These are phyloP conservation scores for Acleris holmiana DNA, from an alignment of 2,888 invertebrate genomes.

Conservation along the genomic window DNA sequence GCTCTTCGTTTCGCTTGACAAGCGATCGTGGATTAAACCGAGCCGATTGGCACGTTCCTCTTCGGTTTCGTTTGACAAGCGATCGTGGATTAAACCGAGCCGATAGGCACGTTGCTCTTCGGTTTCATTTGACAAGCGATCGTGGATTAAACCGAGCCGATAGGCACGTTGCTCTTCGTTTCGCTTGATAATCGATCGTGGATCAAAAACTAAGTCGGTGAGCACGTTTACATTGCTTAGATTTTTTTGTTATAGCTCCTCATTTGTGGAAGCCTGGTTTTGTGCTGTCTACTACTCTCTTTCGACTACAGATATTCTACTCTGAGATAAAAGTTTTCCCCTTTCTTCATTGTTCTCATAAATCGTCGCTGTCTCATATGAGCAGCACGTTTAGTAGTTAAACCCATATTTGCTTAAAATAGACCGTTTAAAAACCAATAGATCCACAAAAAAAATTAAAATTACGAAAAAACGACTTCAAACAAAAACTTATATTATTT, in stretches of 20 bases:
- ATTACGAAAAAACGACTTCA: neutral
- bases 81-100: neutral
- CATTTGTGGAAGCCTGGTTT: neutral
- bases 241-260: neutral
- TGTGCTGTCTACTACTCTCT: neutral
- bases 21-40: neutral
- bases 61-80: constrained; percentile 1
- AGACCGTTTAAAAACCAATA: neutral
- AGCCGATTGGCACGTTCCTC: neutral
- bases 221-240: neutral
- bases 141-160: neutral
- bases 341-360: neutral
- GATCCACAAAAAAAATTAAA: neutral
- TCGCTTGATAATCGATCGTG: constrained; percentile 3
- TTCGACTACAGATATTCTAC: constrained; percentile 2
- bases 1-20: constrained; percentile 4
- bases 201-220: no score
- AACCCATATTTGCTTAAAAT: constrained; percentile 10
- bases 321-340: neutral
- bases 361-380: constrained; percentile 22
- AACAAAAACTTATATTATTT: neutral
- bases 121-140: neutral
- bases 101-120: neutral
- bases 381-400: constrained; percentile 15
- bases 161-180: constrained; percentile 3